A percentile compares a stretch with the other conserved stretches of the same genome.
phyloP scores from a whole-genome alignment of 2,888 invertebrate species.

The Volucella bombylans region DNA sequence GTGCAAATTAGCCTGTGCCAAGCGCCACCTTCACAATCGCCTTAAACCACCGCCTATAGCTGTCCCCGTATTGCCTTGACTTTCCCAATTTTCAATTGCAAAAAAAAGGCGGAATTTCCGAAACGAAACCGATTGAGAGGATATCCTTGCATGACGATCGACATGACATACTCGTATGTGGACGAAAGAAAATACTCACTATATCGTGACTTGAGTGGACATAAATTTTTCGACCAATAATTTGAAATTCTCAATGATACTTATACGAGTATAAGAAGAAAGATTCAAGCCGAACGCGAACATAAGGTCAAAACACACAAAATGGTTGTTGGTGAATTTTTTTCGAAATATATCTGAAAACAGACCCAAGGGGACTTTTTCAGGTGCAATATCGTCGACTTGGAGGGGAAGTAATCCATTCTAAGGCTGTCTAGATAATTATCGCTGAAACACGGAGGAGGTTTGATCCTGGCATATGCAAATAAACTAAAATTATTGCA shows the following conservation, averaged over 20 bases:
- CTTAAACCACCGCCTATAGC: not conserved
- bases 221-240: conserved; percentile 32
- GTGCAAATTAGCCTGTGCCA: conserved; percentile 47
- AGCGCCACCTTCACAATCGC: not conserved
- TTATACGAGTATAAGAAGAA: not conserved
- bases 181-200: not conserved
- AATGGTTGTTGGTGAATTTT: not conserved
- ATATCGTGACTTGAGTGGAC: conserved; percentile 40
- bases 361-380: conserved; percentile 39
- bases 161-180: not conserved
- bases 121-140: conserved; percentile 12
- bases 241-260: conserved; percentile 31
- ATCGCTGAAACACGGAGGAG: conserved; percentile 58
- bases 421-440: conserved; percentile 66
- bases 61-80: not conserved
- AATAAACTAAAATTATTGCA: conserved; percentile 49
- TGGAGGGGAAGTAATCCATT: conserved; percentile 53
- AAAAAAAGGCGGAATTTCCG: not conserved
- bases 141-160: conserved; percentile 55
- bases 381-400: conserved; percentile 40
- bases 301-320: conserved; percentile 37
- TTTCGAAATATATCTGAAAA: conserved; percentile 34
- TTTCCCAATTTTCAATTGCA: conserved; percentile 8
- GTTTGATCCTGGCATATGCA: conserved; percentile 53
- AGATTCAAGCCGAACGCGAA: conserved; percentile 1